A percentile compares a stretch with the other conserved stretches of the same genome.
These are phyloP conservation scores for Aselliscus stoliczkanus DNA, from an alignment of 2,797 vertebrate genomes.

Conservation along the genomic window DNA sequence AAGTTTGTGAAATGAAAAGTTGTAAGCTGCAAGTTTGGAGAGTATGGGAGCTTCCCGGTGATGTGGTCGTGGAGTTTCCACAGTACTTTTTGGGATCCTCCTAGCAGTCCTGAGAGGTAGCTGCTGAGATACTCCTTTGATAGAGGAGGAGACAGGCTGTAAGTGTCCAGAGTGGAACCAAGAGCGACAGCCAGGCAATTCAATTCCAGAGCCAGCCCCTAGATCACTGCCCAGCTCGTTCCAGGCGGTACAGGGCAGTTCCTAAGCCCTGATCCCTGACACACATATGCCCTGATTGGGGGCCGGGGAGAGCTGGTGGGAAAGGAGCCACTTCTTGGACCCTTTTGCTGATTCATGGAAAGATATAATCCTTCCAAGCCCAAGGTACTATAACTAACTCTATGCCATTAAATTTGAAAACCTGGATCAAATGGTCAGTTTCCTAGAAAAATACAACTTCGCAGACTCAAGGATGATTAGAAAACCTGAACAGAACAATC, in stretches of 20 bases:
- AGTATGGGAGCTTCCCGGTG: not conserved
- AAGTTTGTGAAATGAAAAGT: not conserved
- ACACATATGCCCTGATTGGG: not conserved
- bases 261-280: not conserved
- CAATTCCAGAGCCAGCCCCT: not conserved
- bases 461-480: not conserved
- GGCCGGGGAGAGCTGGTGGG: fast-evolving
- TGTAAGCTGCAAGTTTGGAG: not conserved
- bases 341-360: not conserved
- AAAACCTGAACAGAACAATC: not conserved
- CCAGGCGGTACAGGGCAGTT: not conserved
- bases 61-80: not conserved
- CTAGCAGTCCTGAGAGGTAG: not conserved
- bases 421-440: not conserved
- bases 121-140: not conserved
- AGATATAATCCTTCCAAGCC: not conserved
- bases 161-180: not conserved
- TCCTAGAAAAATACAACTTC: not conserved
- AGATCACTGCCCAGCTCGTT: not conserved
- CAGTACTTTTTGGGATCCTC: not conserved
- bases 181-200: not conserved
- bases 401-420: not conserved
- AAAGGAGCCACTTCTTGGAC: not conserved
- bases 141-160: not conserved
- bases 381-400: not conserved